Evolutionary conservation across 2,888 invertebrate species (phyloP), one percentile per base, ranked within the genome.

Genomic region (Andrena praecox): DNA sequence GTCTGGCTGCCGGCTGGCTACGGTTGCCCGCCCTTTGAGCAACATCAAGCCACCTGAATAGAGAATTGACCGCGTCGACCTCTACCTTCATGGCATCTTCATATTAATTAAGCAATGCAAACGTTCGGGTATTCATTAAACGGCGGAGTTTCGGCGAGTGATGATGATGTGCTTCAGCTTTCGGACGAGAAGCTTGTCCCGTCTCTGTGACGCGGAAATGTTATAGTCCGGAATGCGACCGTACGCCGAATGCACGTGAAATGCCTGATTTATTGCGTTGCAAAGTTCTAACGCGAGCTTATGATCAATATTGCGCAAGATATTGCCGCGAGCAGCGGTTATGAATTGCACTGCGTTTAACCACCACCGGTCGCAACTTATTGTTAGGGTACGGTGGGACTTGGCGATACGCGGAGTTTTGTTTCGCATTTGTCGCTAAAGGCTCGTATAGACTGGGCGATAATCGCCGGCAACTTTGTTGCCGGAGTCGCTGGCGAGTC

Each of bases 41-140:
- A 68, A 20, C 16, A 50, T 50, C 56, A 27, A 27, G 12, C 20
- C 24, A 48, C 33, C 33, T 10, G 60, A 64, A 77, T 52, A 12
- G 71, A 33, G 77, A 77, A 77, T 80, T 72, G 68, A 59, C 64
- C 68, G 60, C 27, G 24, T 5, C 12, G 12, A 12, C 12, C 12
- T 31, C 42, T 24, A n/a, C 63, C 24, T 60, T 3, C 5, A 2
- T 16, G 6, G 33, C 29, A 27, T 42, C 64, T 72, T 72, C 50
- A 35, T 72, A 77, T 77, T 77, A 72, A 77, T 77, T 64, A 77
- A 56, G 64, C 50, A 66, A 50, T 33, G 48, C 20, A 72, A 77
- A 64, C 48, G 72, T 56, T 72, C 64, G 8, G 50, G 48, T 72
- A 77, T 72, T 77, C 64, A 72, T 77, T 77, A 77, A 77, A 72